Conservation (phyloP, 2,113 vertebrate species). For the Dasyprocta punctata region DNA sequence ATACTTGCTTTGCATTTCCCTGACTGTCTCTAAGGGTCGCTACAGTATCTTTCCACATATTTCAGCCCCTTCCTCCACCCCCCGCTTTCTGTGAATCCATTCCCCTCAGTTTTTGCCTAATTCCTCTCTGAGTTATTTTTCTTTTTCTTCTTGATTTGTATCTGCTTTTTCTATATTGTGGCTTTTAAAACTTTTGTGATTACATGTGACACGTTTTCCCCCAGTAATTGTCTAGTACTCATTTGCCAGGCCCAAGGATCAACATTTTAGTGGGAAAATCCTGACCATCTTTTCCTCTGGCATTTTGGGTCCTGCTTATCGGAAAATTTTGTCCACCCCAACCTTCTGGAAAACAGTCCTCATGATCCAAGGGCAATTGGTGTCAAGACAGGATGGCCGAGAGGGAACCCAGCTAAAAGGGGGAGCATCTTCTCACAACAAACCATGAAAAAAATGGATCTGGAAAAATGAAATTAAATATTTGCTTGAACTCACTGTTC, state of each 20-base stretch:
- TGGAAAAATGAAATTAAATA: neutral
- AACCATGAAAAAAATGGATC: neutral
- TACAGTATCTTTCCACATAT: neutral
- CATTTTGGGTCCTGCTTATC: neutral
- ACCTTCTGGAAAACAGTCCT: neutral
- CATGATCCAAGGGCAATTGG: neutral
- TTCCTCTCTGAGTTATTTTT: neutral
- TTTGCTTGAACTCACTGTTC: neutral
- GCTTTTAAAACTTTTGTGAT: neutral
- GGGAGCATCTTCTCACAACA: neutral
- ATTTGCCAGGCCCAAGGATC: neutral
- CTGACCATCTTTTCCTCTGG: neutral
- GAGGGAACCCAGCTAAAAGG: neutral
- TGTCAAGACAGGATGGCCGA: neutral
- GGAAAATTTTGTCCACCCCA: neutral
- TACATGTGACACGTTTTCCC: neutral
- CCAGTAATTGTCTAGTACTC: neutral
- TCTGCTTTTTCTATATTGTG: neutral
- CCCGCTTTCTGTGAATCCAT: neutral
- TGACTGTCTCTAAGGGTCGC: too few species aligned
- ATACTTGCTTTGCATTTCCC: neutral
- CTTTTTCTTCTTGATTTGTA: neutral
- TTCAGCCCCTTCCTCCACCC: neutral
- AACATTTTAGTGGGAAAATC: neutral
- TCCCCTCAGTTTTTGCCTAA: neutral